phyloP scores from a whole-genome alignment of 2,888 invertebrate species.

The Leptarthrus brevirostris region DNA sequence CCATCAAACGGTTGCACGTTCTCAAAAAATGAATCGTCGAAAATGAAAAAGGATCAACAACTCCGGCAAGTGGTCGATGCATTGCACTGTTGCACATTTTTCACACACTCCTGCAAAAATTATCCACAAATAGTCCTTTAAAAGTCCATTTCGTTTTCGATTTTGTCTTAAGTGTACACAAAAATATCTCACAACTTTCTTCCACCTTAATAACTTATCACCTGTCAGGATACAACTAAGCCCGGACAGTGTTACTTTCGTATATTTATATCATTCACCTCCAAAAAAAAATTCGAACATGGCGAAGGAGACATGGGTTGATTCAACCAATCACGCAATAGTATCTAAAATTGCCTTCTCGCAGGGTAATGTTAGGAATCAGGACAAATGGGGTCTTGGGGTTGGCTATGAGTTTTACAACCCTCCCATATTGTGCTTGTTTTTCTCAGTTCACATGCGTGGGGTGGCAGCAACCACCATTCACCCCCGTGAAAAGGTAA shows the following conservation, averaged over 20 bases:
- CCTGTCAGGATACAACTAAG: not conserved
- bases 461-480: not conserved
- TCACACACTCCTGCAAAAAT: not conserved
- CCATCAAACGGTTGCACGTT: constrained; percentile 75
- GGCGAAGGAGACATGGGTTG: not conserved
- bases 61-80: constrained; percentile 56
- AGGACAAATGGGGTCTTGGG: not conserved
- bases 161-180: not conserved
- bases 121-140: not conserved
- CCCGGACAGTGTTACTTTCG: not conserved
- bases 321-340: constrained; percentile 68
- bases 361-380: constrained; percentile 46
- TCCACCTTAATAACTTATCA: not conserved
- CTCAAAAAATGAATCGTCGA: constrained; percentile 75
- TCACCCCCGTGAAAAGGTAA: constrained; percentile 1
- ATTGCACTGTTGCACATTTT: constrained; percentile 58
- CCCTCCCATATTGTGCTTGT: constrained; percentile 13
- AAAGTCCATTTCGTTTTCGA: not conserved
- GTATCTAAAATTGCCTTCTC: constrained; percentile 65
- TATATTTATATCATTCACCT: constrained; percentile 24
- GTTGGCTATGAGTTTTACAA: not conserved
- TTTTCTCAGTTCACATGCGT: constrained; percentile 29
- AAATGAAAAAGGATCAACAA: constrained; percentile 66
- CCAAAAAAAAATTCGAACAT: constrained; percentile 20
- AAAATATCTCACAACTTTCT: not conserved